phyloP scores from a whole-genome alignment of 2,797 vertebrate species.

The Holocentrus rufus region DNA sequence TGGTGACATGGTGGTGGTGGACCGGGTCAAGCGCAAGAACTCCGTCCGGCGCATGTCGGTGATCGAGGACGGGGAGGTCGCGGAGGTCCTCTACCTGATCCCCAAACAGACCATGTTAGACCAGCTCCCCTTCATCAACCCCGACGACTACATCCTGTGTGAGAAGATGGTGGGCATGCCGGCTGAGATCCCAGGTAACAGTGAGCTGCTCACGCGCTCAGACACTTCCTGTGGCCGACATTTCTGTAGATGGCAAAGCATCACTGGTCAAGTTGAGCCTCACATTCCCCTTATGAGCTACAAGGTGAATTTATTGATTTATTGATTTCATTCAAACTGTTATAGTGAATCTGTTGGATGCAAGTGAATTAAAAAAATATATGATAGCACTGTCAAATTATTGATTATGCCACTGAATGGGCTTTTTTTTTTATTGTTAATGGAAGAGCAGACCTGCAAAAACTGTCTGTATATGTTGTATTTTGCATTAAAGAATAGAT shows the following conservation, averaged over 20 bases:
- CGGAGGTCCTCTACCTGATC: conserved; percentile 84
- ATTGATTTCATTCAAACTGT: too few relatives aligned
- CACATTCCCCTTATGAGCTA: background rate
- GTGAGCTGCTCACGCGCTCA: background rate
- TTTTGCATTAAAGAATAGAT: too few relatives aligned
- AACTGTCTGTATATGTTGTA: too few relatives aligned
- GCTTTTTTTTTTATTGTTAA: too few relatives aligned
- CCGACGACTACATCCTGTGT: conserved; percentile 85
- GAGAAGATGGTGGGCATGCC: conserved; percentile 76
- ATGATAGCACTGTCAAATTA: too few relatives aligned
- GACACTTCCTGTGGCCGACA: background rate
- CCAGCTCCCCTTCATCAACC: conserved; percentile 87
- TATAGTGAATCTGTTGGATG: too few relatives aligned
- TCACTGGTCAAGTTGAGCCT: background rate
- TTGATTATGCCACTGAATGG: too few relatives aligned
- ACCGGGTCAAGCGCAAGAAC: conserved; percentile 82
- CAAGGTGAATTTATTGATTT: background rate
- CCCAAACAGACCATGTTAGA: conserved; percentile 88
- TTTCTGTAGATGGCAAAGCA: background rate
- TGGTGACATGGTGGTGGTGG: conserved; percentile 79
- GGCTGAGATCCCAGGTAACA: conserved; percentile 65
- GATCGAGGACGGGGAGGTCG: conserved; percentile 85
- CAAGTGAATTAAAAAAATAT: too few relatives aligned
- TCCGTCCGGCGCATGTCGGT: conserved; percentile 85
- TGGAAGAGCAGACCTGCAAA: too few relatives aligned